Evolutionary conservation across 2,888 invertebrate genomes (phyloP), one percentile per base, ranked within the genome.

Genomic region (Stenichneumon culpator): DNA sequence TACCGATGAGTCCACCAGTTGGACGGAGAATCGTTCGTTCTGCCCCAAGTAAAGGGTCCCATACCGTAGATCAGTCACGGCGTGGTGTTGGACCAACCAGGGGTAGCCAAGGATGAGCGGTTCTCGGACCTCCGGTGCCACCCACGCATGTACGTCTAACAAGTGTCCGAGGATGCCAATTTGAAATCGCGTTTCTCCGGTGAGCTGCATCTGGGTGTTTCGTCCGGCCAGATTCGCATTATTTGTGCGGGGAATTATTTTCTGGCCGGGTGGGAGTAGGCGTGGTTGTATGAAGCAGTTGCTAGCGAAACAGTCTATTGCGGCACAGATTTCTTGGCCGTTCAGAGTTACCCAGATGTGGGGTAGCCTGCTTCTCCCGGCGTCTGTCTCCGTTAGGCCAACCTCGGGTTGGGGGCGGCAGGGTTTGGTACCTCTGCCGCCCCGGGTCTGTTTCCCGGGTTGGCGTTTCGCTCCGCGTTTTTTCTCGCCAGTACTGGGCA

Each of bases 201-300:
- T 19, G 5, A 77, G 69, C 0, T 44, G 52, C 65, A 54, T 65
- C 5, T 50, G 32, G 1, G 52, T 25, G 4, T 28, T 14, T 11
- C 16, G 36, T n/a, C 57, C 67, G 2, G 67, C 83, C n/a, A 83
- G 83, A 7, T 47, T 68, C 16, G 52, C 67, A 14, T 50, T 16
- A 36, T 47, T 28, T 4, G 2, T 39, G 7, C 44, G 22, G 16
- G 50, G 19, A n/a, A 50, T n/a, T 0, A 50, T 65, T 4, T 2
- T 36, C 5, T 28, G 7, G 19, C 36, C 36, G 2, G 6, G 9
- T n/a, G n/a, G n/a, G n/a, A n/a, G n/a, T n/a, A n/a, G n/a, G n/a
- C n/a, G n/a, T n/a, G 79, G 82, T 28, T 79, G 52, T 3, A 86
- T 79, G 69, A 83, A 81, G 54, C 80, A 85, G 2, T 68, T 22